These are phyloP conservation scores for Stenurella melanura DNA, from an alignment of 2,888 invertebrate species.

Conservation along the genomic window DNA sequence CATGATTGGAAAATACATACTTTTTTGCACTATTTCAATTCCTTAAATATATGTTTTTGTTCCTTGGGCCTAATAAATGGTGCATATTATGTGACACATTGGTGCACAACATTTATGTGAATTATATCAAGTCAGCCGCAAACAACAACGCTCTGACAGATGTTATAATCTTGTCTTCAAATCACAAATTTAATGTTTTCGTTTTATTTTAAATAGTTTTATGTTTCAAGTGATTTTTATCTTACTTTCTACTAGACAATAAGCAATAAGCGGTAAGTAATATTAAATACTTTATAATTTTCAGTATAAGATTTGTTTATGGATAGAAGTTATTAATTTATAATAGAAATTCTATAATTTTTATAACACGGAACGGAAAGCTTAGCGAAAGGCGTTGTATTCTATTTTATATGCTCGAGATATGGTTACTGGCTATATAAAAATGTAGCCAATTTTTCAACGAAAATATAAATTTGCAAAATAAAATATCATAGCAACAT, in stretches of 20 bases:
- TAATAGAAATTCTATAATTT: not conserved
- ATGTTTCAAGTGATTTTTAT: constrained; percentile 46
- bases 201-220: constrained; percentile 46
- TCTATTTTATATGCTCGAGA: not conserved
- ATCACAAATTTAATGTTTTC: constrained; percentile 49
- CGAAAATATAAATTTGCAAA: not conserved
- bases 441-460: not conserved
- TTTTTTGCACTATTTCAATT: too few species aligned
- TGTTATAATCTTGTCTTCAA: constrained; percentile 37
- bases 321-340: not conserved
- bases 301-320: not conserved
- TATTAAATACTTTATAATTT: not conserved
- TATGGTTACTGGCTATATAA: not conserved
- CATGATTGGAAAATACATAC: too few species aligned
- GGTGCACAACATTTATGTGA: not conserved
- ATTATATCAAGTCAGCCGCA: constrained; percentile 3
- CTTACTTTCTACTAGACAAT: constrained; percentile 38
- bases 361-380: not conserved
- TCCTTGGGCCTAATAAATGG: too few species aligned
- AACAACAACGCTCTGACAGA: constrained; percentile 46
- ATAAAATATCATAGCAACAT: constrained; percentile 35
- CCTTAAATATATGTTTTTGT: too few species aligned
- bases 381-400: not conserved
- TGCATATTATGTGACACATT: not conserved
- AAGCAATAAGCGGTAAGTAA: constrained; percentile 49